Percentiles rank a stretch among this genome's conserved stretches.
Evolutionary conservation across 2,113 vertebrate genomes (phyloP).

Genomic region (Girardinichthys multiradiatus): DNA sequence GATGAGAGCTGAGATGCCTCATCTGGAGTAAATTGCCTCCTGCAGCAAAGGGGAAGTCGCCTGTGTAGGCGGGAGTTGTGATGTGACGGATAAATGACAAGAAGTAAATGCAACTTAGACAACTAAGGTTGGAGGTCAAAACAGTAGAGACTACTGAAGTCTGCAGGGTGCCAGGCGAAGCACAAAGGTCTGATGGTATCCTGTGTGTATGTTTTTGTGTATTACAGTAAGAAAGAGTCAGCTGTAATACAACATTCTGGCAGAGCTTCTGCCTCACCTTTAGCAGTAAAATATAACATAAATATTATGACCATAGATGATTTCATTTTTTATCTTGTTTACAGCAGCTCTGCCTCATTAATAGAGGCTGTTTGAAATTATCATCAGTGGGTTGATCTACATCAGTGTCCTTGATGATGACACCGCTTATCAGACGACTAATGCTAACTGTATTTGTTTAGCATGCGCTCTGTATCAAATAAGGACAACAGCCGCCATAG

Average conservation of each 20-base stretch:
- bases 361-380: not conserved
- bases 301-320: not conserved
- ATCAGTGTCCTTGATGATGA: not conserved
- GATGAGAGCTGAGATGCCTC: slow-evolving; percentile 53
- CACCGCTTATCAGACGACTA: not conserved
- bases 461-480: too few relatives aligned
- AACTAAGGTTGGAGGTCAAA: slow-evolving; percentile 60
- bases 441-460: not conserved
- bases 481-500: too few relatives aligned
- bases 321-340: not conserved
- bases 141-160: slow-evolving; percentile 43
- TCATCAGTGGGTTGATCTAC: not conserved
- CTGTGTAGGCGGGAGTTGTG: slow-evolving; percentile 27
- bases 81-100: slow-evolving; percentile 61
- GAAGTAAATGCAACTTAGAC: slow-evolving; percentile 39
- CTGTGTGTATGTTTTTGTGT: not conserved
- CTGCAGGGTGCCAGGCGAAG: slow-evolving; percentile 29
- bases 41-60: slow-evolving; percentile 30
- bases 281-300: not conserved
- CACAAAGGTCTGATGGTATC: not conserved
- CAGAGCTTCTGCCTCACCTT: not conserved
- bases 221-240: not conserved
- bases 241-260: too few relatives aligned
- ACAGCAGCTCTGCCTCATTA: not conserved
- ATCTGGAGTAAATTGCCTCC: slow-evolving; percentile 57